Conservation (phyloP, 2,797 vertebrate genomes). For the Helarctos malayanus region DNA sequence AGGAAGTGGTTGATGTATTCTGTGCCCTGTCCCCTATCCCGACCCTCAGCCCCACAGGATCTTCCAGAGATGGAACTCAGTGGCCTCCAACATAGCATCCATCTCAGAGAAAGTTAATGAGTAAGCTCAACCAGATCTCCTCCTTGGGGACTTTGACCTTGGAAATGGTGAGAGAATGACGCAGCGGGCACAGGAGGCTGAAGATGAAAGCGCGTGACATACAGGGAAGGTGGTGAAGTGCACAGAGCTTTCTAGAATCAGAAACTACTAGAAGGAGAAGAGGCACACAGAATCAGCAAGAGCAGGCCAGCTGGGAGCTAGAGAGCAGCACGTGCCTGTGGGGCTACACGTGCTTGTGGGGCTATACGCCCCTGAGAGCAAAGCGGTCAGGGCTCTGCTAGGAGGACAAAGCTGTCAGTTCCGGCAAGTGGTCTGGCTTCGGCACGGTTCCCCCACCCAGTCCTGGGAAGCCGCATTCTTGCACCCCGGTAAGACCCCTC, state of each 20-base stretch:
- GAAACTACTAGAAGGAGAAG: background rate
- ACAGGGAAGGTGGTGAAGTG: background rate
- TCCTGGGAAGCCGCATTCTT: accelerated
- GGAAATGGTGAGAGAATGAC: background rate
- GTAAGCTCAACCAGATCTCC: background rate
- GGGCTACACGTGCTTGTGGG: accelerated
- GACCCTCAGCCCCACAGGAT: background rate
- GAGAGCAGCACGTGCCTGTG: background rate
- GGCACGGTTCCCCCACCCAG: background rate
- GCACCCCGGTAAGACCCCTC: background rate
- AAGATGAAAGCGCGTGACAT: background rate
- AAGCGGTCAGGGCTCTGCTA: accelerated
- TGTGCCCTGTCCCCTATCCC: background rate
- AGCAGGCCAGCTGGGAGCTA: background rate
- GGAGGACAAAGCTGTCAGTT: background rate
- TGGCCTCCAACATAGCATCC: background rate
- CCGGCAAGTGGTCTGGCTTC: accelerated
- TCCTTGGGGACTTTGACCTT: background rate
- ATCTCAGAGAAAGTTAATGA: background rate
- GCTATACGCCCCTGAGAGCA: accelerated
- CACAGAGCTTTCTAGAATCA: background rate
- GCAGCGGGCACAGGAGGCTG: background rate
- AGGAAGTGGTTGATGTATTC: background rate
- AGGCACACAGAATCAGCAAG: background rate
- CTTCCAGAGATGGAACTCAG: background rate